Base-by-base conservation (phyloP, 2,113 vertebrate genomes). In the Pelmatolapia mariae region DNA sequence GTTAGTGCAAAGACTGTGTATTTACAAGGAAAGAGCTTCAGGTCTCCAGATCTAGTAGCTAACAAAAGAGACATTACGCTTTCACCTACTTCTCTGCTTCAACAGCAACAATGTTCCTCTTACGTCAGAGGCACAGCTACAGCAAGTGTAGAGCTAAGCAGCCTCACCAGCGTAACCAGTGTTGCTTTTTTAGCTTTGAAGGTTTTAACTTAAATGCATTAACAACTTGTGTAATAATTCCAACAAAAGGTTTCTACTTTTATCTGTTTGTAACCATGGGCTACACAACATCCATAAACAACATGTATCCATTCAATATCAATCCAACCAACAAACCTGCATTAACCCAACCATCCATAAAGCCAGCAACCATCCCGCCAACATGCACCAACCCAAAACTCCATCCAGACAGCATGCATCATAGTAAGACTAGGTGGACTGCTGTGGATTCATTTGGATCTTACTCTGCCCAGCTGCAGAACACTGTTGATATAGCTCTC, bases 401-500 rank as follows among this genome's bases (percentile, higher is more conserved):
- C 18, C 50, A 52, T n/a, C 50, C 50, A n/a, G 19, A 53, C 56
- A 63, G 6, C 29, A 36, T 36, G 29, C 59, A 36, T 36, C 59
- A 53, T n/a, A 53, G 16, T 33, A 33, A 61, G 57, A 61, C 50
- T 5, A 10, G 19, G 19, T 53, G 19, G 52, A 53, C 31, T 5
- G 12, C 36, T 22, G n/a, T 38, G 36, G 54, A 56, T 10, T 4
- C 1, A 63, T 4, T 31, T 36, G 12, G 81, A 5, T 87, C 97
- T 97, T 90, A 99, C 99, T 0, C 89, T 88, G 88, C 97, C 94
- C 1, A 99, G 97, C 89, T 96, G 97, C 52, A 87, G 57, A 85
- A 98, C 50, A 53, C 94, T 90, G 22, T 94, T 98, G 85, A 97
- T 8, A 71, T 97, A 99, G 89, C 92, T 88, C 52, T 99, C 97